Evolutionary conservation across 1,140 invertebrate genomes (phyloP), one percentile per base, ranked within the genome.

Genomic region (Drosophila santomea): DNA sequence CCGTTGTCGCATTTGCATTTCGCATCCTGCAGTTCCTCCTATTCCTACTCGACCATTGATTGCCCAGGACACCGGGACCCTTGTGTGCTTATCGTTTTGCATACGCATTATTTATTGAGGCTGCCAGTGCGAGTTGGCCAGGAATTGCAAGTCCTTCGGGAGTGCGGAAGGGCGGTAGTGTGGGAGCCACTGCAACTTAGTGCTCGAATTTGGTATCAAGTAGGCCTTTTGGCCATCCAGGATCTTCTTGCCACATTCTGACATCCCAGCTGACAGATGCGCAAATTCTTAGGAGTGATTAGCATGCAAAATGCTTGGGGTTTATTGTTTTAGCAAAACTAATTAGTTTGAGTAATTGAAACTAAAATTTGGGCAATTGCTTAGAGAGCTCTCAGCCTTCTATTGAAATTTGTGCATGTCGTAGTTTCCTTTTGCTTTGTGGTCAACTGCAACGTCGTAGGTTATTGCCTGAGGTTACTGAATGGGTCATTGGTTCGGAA

Each of bases 291-390:
- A 35, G 20, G 47, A 80, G 73, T 64, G 60, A 78, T 89, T 88
- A 84, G 84, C 80, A 88, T 84, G 68, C 64, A 84, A 62, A 76
- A 84, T 80, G 61, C 69, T 56, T 64, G 23, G 75, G 68, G 72
- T 71, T 80, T 84, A 84, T 84, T 88, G 84, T 84, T 88, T 84
- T 68, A 74, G 73, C 64, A 78, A 88, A 88, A 84, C 84, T 88
- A 88, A 88, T 88, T 88, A 88, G 80, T 88, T 89, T 80, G 76
- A 80, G 77, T 84, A 88, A 84, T 88, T 80, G 85, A 89, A 89
- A 80, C 84, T 80, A 15, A 41, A 77, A 57, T 43, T 47, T 43
- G 23, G 20, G 23, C 38, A 54, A 51, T 68, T 17, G 63, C 67
- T 28, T 38, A 25, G 44, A 56, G 51, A 52, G 32, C 15, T 44